Base-by-base conservation (phyloP, 2,113 vertebrate genomes). In the Apteryx owenii region DNA sequence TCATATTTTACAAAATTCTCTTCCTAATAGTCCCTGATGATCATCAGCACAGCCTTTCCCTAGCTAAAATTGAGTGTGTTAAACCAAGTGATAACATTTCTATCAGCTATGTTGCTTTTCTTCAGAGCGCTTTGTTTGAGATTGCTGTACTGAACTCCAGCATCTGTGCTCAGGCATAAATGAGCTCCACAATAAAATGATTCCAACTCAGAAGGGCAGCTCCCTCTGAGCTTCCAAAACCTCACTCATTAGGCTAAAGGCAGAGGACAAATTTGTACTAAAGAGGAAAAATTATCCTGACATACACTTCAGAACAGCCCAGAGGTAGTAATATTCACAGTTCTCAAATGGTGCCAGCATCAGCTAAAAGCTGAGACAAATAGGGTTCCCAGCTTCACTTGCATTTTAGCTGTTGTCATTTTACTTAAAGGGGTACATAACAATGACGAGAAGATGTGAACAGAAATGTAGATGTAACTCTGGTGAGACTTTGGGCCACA, bases 71-170 rank as follows among this genome's bases (percentile, higher is more conserved):
- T 44, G 64, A 76, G 36, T 56, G 53, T 85, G 44, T 82, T 97
- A 68, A 80, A 95, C 29, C 54, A 89, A 96, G 60, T 46, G 72
- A 18, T 93, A 95, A 78, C 29, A 75, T 88, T 95, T 91, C 23
- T 38, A 91, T 33, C 51, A 87, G 75, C 17, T 61, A 15, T 77
- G 76, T 64, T 79, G 56, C 38, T 76, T 94, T 93, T 76, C 12
- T 38, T 91, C 38, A 87, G 33, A 86, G 48, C 46, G 29, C 69
- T 92, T 88, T 88, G 65, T 81, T 76, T 91, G 40, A 66, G n/a
- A 51, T 56, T 58, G 17, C 51, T 94, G 42, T 40, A 48, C 12
- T 69, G 53, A 96, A 87, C 51, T 61, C 54, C 23, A 94, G 58
- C 60, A 78, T 4, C n/a, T 78, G 9, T 71, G 68, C 38, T 87